Conservation (phyloP, 1,140 invertebrate species). For the Pseudomyrmex sp. region DNA sequence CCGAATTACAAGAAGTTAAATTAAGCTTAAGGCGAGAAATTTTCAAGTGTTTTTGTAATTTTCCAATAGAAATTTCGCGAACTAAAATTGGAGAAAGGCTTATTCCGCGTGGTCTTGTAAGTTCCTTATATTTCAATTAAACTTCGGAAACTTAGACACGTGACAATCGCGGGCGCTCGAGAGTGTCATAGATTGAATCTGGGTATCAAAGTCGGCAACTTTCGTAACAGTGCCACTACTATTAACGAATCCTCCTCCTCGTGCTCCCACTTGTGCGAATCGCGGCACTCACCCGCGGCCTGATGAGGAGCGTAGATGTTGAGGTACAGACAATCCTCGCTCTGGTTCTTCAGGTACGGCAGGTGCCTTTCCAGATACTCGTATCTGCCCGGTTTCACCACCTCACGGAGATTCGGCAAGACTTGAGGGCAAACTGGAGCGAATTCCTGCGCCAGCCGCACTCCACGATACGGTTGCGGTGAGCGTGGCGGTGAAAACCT, state of each 20-base stretch:
- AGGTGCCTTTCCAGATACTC: constrained; percentile 89
- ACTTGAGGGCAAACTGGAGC: constrained; percentile 95
- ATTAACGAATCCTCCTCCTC: not conserved
- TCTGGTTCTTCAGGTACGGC: constrained; percentile 91
- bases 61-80: too few species aligned
- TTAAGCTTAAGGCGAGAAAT: too few species aligned
- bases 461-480: constrained; percentile 89
- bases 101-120: not conserved
- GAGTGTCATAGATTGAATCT: not conserved
- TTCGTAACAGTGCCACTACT: not conserved
- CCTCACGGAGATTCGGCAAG: constrained; percentile 87
- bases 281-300: constrained; percentile 84
- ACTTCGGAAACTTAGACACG: not conserved
- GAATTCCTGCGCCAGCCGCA: constrained; percentile 90
- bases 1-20: too few species aligned
- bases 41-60: too few species aligned
- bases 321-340: constrained; percentile 96
- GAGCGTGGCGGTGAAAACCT: constrained; percentile 95
- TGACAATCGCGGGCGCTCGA: not conserved
- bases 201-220: constrained; percentile 1
- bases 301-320: constrained; percentile 96
- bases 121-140: not conserved
- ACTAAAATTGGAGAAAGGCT: too few species aligned
- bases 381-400: constrained; percentile 88
- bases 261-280: not conserved